Evolutionary conservation across 2,113 vertebrate genomes (phyloP), one percentile per base, ranked within the genome.

Genomic region (Xiphophorus maculatus): DNA sequence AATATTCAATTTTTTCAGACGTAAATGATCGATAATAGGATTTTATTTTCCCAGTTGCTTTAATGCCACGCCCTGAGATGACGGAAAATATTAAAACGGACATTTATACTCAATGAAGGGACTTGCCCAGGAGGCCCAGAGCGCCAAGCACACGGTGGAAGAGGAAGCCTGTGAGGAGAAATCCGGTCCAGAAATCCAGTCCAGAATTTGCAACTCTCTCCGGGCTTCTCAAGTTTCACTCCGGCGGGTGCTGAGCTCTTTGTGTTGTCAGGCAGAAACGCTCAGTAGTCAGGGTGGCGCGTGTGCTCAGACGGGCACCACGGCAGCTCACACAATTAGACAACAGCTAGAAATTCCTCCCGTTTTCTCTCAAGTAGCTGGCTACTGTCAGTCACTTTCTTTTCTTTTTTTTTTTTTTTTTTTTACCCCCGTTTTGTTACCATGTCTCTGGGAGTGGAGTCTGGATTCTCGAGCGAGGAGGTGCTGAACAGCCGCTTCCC

Each of bases 401-500:
- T 32, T 32, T 32, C 22, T 74, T n/a, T n/a, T 19, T 15, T 37
- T 4, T 28, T 6, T 12, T 37, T 10, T 3, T 11, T 37, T 10
- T 17, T 48, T 19, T 48, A 48, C 4, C 44, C 17, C 44, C 17
- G 42, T 61, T 69, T 62, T n/a, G 25, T n/a, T 8, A 74, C 32
- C 4, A 95, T 95, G 95, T 95, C 92, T 89, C 86, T 94, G 48
- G 93, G 88, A 71, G 88, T 94, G 61, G 96, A 97, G 86, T 96
- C 96, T 69, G 97, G 97, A 25, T 99, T 99, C 88, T 98, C 97
- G 12, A 98, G 97, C 27, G 97, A 99, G 89, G 97, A 99, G 95
- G 93, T 98, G 74, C 89, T 99, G 54, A 96, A 90, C 75, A 94
- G 95, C 69, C 97, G 97, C 73, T 99, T 97, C 87, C 97, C 97